A percentile compares a stretch with the other conserved stretches of the same genome.
Conservation (phyloP, 2,113 vertebrate genomes). For the Platichthys flesus region DNA sequence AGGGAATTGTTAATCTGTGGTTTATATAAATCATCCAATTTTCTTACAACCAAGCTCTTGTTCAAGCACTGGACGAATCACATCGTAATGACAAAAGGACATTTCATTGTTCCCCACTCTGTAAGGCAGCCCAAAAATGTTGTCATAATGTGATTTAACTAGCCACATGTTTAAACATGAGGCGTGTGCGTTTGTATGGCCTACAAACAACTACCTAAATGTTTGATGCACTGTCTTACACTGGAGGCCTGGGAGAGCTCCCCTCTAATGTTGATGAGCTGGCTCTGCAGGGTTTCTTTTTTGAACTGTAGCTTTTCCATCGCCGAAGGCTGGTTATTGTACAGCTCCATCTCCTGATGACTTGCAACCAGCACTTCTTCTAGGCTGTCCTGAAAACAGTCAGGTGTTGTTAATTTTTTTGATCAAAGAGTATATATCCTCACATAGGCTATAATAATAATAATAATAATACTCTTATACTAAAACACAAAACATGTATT, state of each 20-base stretch:
- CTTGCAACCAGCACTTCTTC: conserved; percentile 94
- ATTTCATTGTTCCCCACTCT: too few species aligned
- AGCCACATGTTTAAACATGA: too few species aligned
- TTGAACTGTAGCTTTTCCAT: conserved; percentile 91
- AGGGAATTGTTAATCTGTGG: not conserved
- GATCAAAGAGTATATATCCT: not conserved
- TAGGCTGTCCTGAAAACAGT: conserved; percentile 86
- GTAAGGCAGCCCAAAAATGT: too few species aligned
- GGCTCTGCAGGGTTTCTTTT: conserved; percentile 94
- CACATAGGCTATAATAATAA: not conserved
- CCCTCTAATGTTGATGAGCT: conserved; percentile 94
- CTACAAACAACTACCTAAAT: too few species aligned
- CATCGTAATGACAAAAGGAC: too few species aligned
- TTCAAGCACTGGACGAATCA: too few species aligned
- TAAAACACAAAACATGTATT: too few species aligned
- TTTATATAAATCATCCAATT: not conserved
- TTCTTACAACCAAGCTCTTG: not conserved
- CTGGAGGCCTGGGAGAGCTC: conserved; percentile 95
- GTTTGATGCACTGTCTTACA: conserved; percentile 76
- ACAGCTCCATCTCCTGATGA: conserved; percentile 96
- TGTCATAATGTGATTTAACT: too few species aligned
- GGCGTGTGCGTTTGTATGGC: too few species aligned
- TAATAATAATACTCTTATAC: too few species aligned
- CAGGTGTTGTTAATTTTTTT: not conserved
- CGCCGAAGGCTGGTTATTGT: conserved; percentile 86